Conservation (phyloP, 2,797 vertebrate species). For the Chaetodon trifasciatus region DNA sequence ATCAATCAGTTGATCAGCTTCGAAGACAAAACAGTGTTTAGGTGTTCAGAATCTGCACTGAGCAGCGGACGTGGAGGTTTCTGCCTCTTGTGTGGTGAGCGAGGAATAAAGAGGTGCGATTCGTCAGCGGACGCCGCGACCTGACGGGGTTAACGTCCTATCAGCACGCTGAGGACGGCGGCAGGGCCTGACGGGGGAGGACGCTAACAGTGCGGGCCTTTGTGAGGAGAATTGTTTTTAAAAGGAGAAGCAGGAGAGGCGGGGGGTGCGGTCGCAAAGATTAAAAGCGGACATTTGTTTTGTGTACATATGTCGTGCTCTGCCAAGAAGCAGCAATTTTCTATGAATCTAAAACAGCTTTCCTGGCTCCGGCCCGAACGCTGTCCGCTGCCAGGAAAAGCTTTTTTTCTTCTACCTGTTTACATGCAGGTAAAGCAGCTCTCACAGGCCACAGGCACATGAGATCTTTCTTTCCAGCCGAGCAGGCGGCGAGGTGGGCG, state of each 20-base stretch:
- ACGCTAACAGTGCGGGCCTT: conserved; percentile 77
- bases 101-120: not conserved
- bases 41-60: not conserved
- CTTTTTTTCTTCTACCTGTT: conserved; percentile 77
- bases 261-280: conserved; percentile 58
- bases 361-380: conserved; percentile 74
- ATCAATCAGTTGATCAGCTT: too few relatives aligned
- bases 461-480: conserved; percentile 67
- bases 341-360: conserved; percentile 84
- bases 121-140: not conserved
- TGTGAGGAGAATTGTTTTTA: conserved; percentile 74
- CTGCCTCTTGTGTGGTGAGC: too few relatives aligned
- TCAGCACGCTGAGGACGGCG: not conserved
- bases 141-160: conserved; percentile 24
- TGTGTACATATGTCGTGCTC: conserved; percentile 66
- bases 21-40: too few relatives aligned
- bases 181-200: conserved; percentile 10
- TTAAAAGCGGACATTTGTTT: conserved; percentile 81
- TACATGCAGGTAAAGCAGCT: conserved; percentile 80
- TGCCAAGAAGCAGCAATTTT: conserved; percentile 81
- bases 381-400: conserved; percentile 79
- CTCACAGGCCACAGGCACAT: conserved; percentile 66
- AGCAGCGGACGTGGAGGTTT: not conserved
- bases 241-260: conserved; percentile 36
- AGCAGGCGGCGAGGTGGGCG: conserved; percentile 47